Evolutionary conservation across 1,140 invertebrate genomes (phyloP), one percentile per base, ranked within the genome.

Genomic region (Cydia strobilella): DNA sequence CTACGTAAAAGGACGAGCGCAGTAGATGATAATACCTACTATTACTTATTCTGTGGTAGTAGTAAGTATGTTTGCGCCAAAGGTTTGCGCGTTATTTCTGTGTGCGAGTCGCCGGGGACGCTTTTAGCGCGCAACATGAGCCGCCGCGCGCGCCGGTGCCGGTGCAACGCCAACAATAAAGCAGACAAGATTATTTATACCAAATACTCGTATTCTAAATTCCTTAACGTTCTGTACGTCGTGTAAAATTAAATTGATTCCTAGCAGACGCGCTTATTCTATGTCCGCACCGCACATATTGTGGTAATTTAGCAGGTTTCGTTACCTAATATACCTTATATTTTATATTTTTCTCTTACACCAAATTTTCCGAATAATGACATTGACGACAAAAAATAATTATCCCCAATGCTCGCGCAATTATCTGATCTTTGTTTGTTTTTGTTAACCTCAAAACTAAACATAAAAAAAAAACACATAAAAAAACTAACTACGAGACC

Each of bases 51-150:
- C n/a, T n/a, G n/a, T n/a, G n/a, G n/a, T n/a, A n/a, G n/a, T n/a
- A n/a, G n/a, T n/a, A n/a, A n/a, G 31, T 39, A 39, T 39, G 35
- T 39, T 39, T 39, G 35, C 35, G 35, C 35, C 35, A 39, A 39
- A 39, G 79, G 81, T 87, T 88, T 90, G 86, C 81, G 83, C 87
- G 65, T 87, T 86, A 87, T 86, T 86, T 88, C 81, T 84, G 83
- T 81, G 72, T 82, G 81, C 82, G 81, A 76, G 82, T 75, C 75
- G 82, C 76, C 76, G 82, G 62, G 81, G 84, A 85, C 84, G 82
- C 84, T 83, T 90, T 86, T 90, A 90, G 89, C 80, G 20, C 79
- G 89, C 86, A 91, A 91, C 84, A 85, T 85, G 88, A 91, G 89
- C 85, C 81, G 80, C 69, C 73, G 66, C 79, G 81, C 79, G 74